Conservation (phyloP, 1,140 invertebrate species). For the Centruroides sculpturatus region DNA sequence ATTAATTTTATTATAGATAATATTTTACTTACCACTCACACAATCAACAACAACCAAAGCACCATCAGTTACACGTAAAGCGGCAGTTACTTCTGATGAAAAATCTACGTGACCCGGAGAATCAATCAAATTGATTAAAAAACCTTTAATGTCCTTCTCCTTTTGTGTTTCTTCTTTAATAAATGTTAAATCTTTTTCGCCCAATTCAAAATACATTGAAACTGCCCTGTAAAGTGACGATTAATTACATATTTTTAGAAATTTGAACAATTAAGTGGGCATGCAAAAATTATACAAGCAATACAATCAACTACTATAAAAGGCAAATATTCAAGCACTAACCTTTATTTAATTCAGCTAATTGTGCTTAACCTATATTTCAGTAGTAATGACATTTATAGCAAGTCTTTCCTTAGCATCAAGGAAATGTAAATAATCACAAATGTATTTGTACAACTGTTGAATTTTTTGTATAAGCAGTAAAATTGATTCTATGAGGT, state of each 20-base stretch:
- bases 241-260: too few relatives aligned
- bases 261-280: too few relatives aligned
- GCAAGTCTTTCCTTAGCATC: too few relatives aligned
- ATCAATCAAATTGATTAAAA: conserved; percentile 47
- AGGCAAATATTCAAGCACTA: neutral
- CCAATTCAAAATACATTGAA: conserved; percentile 41
- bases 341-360: too few relatives aligned
- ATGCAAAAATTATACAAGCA: neutral
- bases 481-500: too few relatives aligned
- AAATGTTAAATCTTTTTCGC: conserved; percentile 31
- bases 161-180: conserved; percentile 24
- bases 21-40: conserved; percentile 26
- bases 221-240: conserved; percentile 32
- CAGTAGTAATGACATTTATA: too few relatives aligned
- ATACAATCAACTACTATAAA: neutral
- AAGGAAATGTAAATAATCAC: too few relatives aligned
- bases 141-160: conserved; percentile 31
- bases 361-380: too few relatives aligned
- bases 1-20: too few relatives aligned
- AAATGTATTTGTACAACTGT: too few relatives aligned
- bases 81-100: conserved; percentile 45
- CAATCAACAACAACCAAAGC: conserved; percentile 47
- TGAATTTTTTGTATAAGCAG: too few relatives aligned
- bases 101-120: conserved; percentile 48
- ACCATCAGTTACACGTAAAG: conserved; percentile 46